Evolutionary conservation across 30 jellyfish, hydroid and myxozoan species (phyloP), one percentile per base, ranked within the genome.

Genomic region (Nemopilema nomurai): DNA sequence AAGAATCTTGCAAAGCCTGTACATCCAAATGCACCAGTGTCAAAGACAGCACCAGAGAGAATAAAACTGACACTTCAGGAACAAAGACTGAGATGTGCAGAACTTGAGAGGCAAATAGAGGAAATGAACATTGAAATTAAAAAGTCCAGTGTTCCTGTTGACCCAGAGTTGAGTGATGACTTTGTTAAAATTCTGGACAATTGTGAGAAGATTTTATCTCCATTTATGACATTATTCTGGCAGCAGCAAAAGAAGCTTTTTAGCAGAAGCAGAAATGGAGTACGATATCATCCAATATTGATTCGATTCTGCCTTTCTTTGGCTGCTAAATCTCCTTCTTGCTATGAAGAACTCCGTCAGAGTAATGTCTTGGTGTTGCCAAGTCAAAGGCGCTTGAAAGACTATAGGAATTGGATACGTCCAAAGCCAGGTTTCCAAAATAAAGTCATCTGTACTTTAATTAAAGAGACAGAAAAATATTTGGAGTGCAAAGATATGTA

Each of bases 211-310:
- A 82, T 33, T 26, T n/a, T 82, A 28, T 8, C 80, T 22, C 84
- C 86, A 8, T 85, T 85, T 71, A 74, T 85, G 94, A 28, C 65
- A 49, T 50, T 85, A 41, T 65, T 74, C 69, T 83, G 92, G 87
- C 71, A 71, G 31, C 71, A 83, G 52, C 92, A 83, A 51, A 33
- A 71, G 63, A 72, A 74, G 67, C 41, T 52, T 30, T 74, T 41
- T n/a, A 62, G 28, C 65, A 63, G 83, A 66, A 27, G 77, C n/a
- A 33, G 74, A 66, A 66, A 21, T 22, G 88, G 89, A 18, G 72
- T 74, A 49, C 33, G 94, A 22, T 85, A 49, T 73, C 94, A 85
- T 49, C 94, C 87, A 23, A 85, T 85, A 89, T 13, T 85, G 22
- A 85, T 85, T 6, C 50, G 88, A 31, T 74, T 22, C 49, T 85